These are phyloP conservation scores for Lepilemur septentrionalis DNA, from an alignment of 2,797 vertebrate species.

Conservation along the genomic window DNA sequence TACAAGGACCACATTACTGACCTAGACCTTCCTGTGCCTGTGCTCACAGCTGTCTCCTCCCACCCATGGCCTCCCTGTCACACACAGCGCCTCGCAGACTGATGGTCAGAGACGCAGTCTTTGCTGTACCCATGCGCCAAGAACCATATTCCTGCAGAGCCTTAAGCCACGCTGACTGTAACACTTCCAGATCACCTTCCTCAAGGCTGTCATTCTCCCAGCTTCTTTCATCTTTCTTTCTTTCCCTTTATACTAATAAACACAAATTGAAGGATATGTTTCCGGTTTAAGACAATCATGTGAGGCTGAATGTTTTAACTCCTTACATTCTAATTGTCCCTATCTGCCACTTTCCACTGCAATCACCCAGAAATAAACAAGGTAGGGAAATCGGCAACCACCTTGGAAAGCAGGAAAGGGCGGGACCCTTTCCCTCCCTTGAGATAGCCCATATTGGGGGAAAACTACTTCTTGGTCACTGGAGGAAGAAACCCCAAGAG, in stretches of 20 bases:
- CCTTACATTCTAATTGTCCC: not conserved
- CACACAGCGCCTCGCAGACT: not conserved
- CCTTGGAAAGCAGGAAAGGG: not conserved
- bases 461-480: not conserved
- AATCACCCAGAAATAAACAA: not conserved
- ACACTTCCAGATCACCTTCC: not conserved
- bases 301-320: not conserved
- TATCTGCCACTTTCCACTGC: not conserved
- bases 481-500: not conserved
- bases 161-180: too few species aligned
- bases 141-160: not conserved
- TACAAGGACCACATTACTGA: fast-evolving
- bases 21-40: not conserved
- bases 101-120: not conserved
- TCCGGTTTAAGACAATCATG: not conserved
- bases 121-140: not conserved
- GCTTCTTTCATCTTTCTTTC: not conserved
- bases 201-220: not conserved
- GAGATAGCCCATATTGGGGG: not conserved
- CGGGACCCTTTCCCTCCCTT: not conserved
- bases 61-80: fast-evolving
- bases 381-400: not conserved
- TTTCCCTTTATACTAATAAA: not conserved
- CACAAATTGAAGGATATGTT: not conserved
- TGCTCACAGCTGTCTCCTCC: not conserved